Base-by-base conservation (phyloP, 2,113 vertebrate species). In the Crotalus horridus region DNA sequence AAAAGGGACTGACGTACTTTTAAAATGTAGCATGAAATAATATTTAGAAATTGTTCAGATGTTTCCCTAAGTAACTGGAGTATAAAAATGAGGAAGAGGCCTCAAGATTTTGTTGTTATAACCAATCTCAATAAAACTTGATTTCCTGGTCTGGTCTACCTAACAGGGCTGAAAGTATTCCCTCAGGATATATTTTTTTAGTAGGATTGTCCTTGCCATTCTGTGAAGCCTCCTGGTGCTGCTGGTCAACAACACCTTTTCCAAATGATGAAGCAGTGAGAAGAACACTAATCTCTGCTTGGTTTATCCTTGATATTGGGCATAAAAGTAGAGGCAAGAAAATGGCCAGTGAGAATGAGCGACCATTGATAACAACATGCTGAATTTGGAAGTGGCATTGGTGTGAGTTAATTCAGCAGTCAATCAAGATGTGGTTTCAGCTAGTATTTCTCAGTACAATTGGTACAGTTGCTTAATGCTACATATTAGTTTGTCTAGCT, bases 401-500 rank as follows among this genome's bases (percentile, higher is more conserved):
- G 26, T 43, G 29, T 55, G 3, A 48, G 11, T 92, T 43, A 91
- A 55, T 29, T 48, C 6, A 29, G 9, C 8, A 39, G 7, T 59
- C 54, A 24, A 3, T 9, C 54, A 81, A 48, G 21, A 58, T 8
- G 2, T 74, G 33, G 13, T 54, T 69, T 64, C 46, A 54, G 48
- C 43, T 21, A 48, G 6, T n/a, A 39, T 1, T 91, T 92, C 91
- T 92, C 56, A 93, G 17, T 43, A 29, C 87, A 93, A 43, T 94
- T 11, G 6, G 2, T 90, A 7, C 94, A 94, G 85, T 92, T 61
- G 87, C 46, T 55, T 89, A 20, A n/a, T 93, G 89, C 91, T 69
- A 46, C 15, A 85, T 92, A 26, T 85, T 29, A 33, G 8, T 9
- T 51, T 59, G 89, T 85, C 2, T n/a, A 51, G 13, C 12, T 91